phyloP scores from a whole-genome alignment of 2,113 vertebrate genomes.

The Strix aluco region DNA sequence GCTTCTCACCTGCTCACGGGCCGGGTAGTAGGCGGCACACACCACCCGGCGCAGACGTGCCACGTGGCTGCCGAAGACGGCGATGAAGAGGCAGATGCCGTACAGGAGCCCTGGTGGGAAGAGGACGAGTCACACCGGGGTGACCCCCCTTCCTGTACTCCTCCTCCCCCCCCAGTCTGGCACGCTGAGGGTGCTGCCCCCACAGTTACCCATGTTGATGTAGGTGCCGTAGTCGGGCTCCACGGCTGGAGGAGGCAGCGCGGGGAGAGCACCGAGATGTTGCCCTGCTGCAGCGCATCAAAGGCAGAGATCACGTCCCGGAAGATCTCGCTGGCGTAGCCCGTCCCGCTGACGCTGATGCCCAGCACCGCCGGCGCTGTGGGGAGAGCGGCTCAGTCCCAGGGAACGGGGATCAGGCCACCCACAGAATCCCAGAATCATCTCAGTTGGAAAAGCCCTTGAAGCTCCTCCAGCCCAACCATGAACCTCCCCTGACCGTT shows the following conservation, averaged over 20 bases:
- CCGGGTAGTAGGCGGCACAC: constrained; percentile 81
- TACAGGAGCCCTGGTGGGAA: constrained; percentile 78
- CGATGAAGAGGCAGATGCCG: constrained; percentile 76
- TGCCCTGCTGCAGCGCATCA: constrained; percentile 78
- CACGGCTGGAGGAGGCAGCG: constrained; percentile 74
- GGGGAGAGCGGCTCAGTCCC: not conserved
- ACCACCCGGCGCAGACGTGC: constrained; percentile 76
- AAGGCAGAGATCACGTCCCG: constrained; percentile 83
- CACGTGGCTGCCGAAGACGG: constrained; percentile 72
- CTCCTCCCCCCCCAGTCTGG: not conserved
- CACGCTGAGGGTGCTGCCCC: fast-evolving
- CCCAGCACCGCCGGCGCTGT: constrained; percentile 75
- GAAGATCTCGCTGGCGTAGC: constrained; percentile 84
- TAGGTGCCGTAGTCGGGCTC: constrained; percentile 71
- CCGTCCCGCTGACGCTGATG: constrained; percentile 77
- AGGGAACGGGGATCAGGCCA: fast-evolving
- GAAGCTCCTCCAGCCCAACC: too few species aligned
- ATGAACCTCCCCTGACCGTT: too few species aligned
- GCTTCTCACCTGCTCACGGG: constrained; percentile 78
- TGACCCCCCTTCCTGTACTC: fast-evolving
- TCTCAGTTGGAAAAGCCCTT: too few species aligned
- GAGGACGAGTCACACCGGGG: fast-evolving
- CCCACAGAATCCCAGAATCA: too few species aligned
- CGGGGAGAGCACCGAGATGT: constrained; percentile 82
- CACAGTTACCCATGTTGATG: constrained; percentile 67